These are phyloP conservation scores for Eupithecia subumbrata DNA, from an alignment of 2,888 invertebrate genomes.

Conservation along the genomic window DNA sequence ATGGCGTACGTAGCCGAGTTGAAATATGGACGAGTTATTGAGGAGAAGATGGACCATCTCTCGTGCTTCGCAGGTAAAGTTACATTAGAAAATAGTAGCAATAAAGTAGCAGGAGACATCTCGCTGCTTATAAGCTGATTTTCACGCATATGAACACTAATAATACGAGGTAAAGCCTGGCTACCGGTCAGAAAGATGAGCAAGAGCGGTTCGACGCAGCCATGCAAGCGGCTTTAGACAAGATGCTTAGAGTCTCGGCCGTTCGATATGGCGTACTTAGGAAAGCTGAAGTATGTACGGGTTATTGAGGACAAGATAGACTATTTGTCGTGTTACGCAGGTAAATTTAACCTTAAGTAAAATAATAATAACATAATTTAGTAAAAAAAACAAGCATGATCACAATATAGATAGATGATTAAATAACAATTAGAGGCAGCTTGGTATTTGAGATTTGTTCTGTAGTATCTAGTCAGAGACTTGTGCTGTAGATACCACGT, in stretches of 20 bases:
- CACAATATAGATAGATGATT: no score
- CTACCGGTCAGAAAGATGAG: constrained; percentile 90
- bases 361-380: no score
- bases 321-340: no score
- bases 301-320: constrained; percentile 98
- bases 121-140: neutral
- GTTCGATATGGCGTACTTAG: constrained; percentile 93
- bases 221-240: constrained; percentile 92
- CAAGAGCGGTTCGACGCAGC: constrained; percentile 96
- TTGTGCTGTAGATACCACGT: no score
- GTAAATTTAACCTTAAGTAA: no score
- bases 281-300: constrained; percentile 95
- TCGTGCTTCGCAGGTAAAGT: constrained; percentile 95
- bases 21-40: constrained; percentile 93
- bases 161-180: constrained; percentile 88
- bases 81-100: neutral
- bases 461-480: no score
- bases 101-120: neutral
- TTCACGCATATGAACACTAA: no score
- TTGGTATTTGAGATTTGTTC: no score
- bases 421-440: no score
- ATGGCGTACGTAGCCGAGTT: constrained; percentile 95
- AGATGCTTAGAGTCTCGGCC: constrained; percentile 92
- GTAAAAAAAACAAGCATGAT: no score
- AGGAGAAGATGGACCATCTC: constrained; percentile 99